A percentile compares a stretch with the other conserved stretches of the same genome.
These are phyloP conservation scores for Drosophila hydei DNA, from an alignment of 1,140 invertebrate genomes.

Conservation along the genomic window DNA sequence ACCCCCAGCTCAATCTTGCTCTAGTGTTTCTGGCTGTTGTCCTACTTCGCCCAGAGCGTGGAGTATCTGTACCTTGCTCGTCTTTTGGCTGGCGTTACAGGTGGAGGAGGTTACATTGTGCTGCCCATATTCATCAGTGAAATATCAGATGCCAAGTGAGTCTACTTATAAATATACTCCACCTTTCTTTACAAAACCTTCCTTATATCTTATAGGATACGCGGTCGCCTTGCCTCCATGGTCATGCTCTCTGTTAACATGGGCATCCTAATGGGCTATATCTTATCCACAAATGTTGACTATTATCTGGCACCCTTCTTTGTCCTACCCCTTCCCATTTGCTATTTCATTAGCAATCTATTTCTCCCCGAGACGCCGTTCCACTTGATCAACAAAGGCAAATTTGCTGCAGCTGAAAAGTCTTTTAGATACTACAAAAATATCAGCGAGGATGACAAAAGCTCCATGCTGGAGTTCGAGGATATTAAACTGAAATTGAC, in stretches of 20 bases:
- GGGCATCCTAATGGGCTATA: constrained; percentile 91
- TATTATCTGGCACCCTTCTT: constrained; percentile 88
- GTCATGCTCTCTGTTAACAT: constrained; percentile 92
- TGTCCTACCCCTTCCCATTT: constrained; percentile 87
- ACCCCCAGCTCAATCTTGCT: not conserved
- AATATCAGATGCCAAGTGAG: constrained; percentile 72
- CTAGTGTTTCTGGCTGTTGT: constrained; percentile 64
- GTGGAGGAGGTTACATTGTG: constrained; percentile 62
- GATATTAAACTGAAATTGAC: constrained; percentile 45
- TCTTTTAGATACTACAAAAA: constrained; percentile 85
- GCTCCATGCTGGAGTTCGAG: constrained; percentile 50
- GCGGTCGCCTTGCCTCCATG: constrained; percentile 91
- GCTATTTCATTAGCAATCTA: constrained; percentile 87
- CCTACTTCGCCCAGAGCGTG: constrained; percentile 61
- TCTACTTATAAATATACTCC: not conserved
- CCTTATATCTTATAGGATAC: constrained; percentile 84
- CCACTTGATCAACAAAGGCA: constrained; percentile 87
- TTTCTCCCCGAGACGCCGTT: constrained; percentile 93
- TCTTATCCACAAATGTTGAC: constrained; percentile 87
- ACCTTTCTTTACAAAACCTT: too few species aligned
- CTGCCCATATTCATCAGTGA: constrained; percentile 72
- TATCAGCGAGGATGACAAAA: constrained; percentile 37
- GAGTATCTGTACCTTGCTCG: constrained; percentile 77
- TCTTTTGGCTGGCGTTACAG: constrained; percentile 80
- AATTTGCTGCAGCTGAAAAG: constrained; percentile 87